Conservation (phyloP, 2,797 vertebrate genomes). For the Manis javanica region DNA sequence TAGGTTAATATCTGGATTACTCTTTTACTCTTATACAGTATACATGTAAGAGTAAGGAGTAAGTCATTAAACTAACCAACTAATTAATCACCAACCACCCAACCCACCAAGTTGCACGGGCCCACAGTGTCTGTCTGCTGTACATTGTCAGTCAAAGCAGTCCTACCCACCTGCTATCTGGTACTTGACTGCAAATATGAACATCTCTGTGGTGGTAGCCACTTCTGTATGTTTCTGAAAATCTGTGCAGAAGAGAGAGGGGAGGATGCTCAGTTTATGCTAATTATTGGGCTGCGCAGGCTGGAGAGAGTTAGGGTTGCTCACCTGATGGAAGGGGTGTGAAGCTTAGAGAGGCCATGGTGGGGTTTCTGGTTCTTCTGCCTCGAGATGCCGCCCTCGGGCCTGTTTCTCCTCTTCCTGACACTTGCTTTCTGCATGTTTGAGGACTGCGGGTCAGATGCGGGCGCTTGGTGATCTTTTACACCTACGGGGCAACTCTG, state of each 20-base stretch:
- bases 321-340: no score
- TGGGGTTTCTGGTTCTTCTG: accelerated
- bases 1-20: not conserved
- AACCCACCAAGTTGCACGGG: not conserved
- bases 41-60: not conserved
- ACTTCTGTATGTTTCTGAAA: not conserved
- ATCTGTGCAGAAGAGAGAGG: slow-evolving; percentile 30
- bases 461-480: not conserved
- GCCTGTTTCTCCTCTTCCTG: not conserved
- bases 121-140: not conserved
- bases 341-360: no score
- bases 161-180: slow-evolving; percentile 71
- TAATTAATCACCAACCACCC: not conserved
- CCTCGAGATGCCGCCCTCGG: accelerated
- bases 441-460: not conserved
- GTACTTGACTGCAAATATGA: slow-evolving; percentile 36
- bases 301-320: not conserved
- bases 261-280: not conserved
- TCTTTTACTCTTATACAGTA: not conserved
- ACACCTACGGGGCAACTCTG: not conserved
- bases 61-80: not conserved
- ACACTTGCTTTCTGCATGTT: not conserved
- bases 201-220: not conserved
- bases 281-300: no score
- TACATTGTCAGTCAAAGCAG: not conserved